phyloP scores from a whole-genome alignment of 2,888 invertebrate genomes.

The Andrena bicolor region DNA sequence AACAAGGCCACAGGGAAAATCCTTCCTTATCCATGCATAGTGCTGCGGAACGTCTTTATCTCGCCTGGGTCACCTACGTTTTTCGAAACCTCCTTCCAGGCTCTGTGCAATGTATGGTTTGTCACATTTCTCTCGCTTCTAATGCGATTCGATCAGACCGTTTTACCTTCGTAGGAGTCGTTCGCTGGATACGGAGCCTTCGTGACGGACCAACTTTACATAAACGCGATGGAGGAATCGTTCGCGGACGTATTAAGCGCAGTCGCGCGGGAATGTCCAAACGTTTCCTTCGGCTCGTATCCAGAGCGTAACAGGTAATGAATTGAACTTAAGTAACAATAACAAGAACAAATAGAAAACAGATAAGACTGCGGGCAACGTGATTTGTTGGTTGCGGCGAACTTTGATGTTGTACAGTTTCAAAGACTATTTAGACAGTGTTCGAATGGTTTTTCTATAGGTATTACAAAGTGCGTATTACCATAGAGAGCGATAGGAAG shows the following conservation, averaged over 20 bases:
- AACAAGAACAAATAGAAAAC: too few relatives aligned
- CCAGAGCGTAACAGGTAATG: slow-evolving; percentile 85
- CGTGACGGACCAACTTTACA: slow-evolving; percentile 83
- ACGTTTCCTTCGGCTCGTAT: slow-evolving; percentile 86
- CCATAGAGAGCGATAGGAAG: slow-evolving; percentile 85
- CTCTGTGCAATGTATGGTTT: slow-evolving; percentile 77
- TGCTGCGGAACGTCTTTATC: slow-evolving; percentile 88
- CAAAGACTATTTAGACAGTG: not conserved
- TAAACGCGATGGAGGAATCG: slow-evolving; percentile 85
- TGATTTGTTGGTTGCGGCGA: not conserved
- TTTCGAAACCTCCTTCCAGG: slow-evolving; percentile 83
- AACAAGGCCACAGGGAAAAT: slow-evolving; percentile 74
- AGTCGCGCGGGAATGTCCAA: slow-evolving; percentile 85
- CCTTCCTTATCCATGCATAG: slow-evolving; percentile 85
- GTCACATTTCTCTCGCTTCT: too few relatives aligned
- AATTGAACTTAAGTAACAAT: not conserved
- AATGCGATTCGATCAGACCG: not conserved
- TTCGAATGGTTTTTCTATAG: slow-evolving; percentile 73
- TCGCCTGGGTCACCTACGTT: slow-evolving; percentile 90
- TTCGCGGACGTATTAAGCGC: slow-evolving; percentile 84
- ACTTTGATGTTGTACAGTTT: not conserved
- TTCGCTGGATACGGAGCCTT: slow-evolving; percentile 84
- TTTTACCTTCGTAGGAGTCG: slow-evolving; percentile 74
- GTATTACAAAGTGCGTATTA: slow-evolving; percentile 86
- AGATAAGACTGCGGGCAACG: too few relatives aligned